Conservation (phyloP, 2,797 vertebrate genomes). For the Psittacula derbiana region DNA sequence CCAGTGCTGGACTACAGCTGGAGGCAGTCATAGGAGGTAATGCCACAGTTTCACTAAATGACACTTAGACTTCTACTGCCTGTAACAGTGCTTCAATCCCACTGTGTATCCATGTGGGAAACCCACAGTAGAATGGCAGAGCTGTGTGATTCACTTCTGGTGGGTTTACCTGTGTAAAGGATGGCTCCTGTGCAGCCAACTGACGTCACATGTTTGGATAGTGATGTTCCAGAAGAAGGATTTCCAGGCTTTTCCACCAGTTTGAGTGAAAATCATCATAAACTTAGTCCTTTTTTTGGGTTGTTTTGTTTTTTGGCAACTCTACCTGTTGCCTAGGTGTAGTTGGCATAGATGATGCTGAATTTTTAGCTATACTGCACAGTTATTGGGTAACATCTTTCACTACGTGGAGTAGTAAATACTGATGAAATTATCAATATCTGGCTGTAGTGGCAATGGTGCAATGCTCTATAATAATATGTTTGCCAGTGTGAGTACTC, state of each 20-base stretch:
- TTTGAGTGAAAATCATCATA: neutral
- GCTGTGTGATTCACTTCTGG: neutral
- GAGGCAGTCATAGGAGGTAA: neutral
- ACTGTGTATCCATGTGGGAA: fast-evolving
- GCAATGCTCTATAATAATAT: fast-evolving
- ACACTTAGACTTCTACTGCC: neutral
- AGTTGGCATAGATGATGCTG: fast-evolving
- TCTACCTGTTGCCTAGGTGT: neutral
- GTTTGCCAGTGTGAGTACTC: neutral
- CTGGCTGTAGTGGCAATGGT: neutral
- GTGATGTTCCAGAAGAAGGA: neutral
- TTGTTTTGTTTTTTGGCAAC: neutral
- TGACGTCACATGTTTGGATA: neutral
- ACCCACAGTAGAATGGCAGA: neutral
- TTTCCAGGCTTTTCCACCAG: neutral
- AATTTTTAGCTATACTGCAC: neutral
- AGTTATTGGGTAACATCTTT: neutral
- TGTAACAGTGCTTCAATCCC: neutral
- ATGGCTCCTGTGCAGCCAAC: fast-evolving
- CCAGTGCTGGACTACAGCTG: neutral
- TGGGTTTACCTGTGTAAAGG: neutral
- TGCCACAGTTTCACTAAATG: neutral
- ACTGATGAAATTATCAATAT: neutral
- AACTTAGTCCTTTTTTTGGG: too few species aligned
- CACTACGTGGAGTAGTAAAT: neutral